Conservation (phyloP, 2,888 invertebrate species). For the Ormyrus labotus region DNA sequence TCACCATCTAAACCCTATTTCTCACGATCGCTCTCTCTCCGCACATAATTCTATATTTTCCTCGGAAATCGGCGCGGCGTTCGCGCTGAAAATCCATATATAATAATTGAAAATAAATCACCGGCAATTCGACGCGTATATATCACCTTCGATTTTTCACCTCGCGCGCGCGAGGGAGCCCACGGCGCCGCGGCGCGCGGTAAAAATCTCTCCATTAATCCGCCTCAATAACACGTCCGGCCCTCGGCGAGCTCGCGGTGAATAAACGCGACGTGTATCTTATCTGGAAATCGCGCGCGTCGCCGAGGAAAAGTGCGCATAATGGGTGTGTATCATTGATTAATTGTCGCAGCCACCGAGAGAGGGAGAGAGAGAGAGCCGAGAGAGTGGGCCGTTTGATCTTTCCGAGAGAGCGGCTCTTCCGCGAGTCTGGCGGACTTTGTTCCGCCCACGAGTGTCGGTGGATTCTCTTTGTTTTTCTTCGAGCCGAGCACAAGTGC, state of each 20-base stretch:
- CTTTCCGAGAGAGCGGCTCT: constrained; percentile 37
- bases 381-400: constrained; percentile 47
- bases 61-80: neutral
- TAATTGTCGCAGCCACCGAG: constrained; percentile 51
- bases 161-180: neutral
- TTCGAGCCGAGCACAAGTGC: too few relatives aligned
- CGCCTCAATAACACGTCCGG: neutral
- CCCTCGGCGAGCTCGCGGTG: neutral
- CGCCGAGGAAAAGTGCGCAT: neutral
- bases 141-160: constrained; percentile 7
- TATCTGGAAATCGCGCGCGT: constrained; percentile 24
- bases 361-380: neutral
- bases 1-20: too few relatives aligned
- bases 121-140: neutral
- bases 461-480: too few relatives aligned
- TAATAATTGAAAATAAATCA: constrained; percentile 25
- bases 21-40: too few relatives aligned
- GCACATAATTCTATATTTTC: too few relatives aligned
- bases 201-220: constrained; percentile 2
- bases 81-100: neutral
- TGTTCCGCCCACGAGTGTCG: too few relatives aligned
- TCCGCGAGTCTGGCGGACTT: too few relatives aligned
- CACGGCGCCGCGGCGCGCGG: neutral
- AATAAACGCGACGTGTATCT: constrained; percentile 24
- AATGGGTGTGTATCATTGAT: constrained; percentile 46